Base-by-base conservation (phyloP, 2,888 invertebrate species). In the Orthosia incerta region DNA sequence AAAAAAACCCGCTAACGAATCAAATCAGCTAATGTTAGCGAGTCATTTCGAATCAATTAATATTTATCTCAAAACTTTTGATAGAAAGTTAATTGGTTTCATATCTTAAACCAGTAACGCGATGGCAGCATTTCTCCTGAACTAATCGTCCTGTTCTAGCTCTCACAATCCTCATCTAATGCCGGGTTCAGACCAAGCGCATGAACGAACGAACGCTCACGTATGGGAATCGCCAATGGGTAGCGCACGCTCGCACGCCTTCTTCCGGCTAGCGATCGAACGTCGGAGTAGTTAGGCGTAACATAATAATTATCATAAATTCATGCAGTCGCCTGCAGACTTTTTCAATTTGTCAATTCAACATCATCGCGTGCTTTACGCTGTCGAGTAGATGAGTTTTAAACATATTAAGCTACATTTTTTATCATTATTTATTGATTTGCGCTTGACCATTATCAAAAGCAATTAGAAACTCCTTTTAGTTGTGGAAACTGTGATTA, bases 71-170 rank as follows among this genome's bases (percentile, higher is more conserved):
- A 56, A 73, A 64, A 64, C 48, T 64, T 15, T 3, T 26, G 4
- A 50, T 65, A 65, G 74, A 74, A 74, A 66, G 75, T 66, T 74
- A 74, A 76, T 67, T n/a, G 20, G 15, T 53, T 60, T 60, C 26
- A 48, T 50, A 74, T 76, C 59, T 50, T 55, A 45, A 55, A 45
- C 68, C 48, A 51, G 51, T 53, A n/a, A 76, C 45, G 26, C 55
- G 48, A 63, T 59, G 59, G 16, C 53, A 20, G 5, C 39, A 55
- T 64, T 71, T 71, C 78, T 64, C 60, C 53, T 39, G 61, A 72
- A 76, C 71, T 71, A 79, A 72, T 63, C 63, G 63, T 60, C 71
- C 59, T 31, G 53, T 60, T 55, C 57, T 55, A 46, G 16, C 48
- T 46, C 55, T 55, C 53, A 59, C 61, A 61, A 12, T 63, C 45